Evolutionary conservation across 2,797 vertebrate species (phyloP).

Genomic region (Sebastes wilsoni): DNA sequence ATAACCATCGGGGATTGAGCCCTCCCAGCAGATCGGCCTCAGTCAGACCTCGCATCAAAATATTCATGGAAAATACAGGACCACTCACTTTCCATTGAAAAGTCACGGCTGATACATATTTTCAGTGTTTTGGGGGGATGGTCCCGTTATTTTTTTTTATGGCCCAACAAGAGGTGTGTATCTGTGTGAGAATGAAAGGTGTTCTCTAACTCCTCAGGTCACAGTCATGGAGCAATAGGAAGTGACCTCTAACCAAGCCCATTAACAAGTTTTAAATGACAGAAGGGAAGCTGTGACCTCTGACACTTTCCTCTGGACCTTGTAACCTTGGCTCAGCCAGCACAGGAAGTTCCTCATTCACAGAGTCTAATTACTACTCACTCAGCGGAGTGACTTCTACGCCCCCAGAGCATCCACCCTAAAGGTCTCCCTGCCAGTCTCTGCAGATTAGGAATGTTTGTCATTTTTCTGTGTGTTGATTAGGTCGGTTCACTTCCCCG

Average conservation of each 20-base stretch:
- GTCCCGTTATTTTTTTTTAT: background rate
- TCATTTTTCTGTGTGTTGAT: conserved; percentile 5
- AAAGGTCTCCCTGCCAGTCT: conserved; percentile 28
- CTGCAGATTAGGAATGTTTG: conserved; percentile 21
- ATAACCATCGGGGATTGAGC: conserved; percentile 25
- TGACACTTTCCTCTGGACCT: conserved; percentile 62
- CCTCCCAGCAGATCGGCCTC: conserved; percentile 11
- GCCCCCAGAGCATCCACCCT: conserved; percentile 22
- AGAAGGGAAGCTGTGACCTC: conserved; percentile 59
- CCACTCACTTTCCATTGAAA: background rate
- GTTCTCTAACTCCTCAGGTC: conserved; percentile 11
- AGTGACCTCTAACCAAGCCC: conserved; percentile 47
- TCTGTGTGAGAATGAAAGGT: background rate
- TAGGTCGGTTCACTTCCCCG: background rate
- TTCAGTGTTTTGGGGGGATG: background rate
- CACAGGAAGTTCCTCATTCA: conserved; percentile 75
- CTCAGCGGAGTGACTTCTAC: conserved; percentile 45
- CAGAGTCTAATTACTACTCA: conserved; percentile 46
- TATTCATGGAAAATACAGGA: conserved; percentile 18
- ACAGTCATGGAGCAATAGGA: conserved; percentile 50
- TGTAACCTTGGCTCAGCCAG: conserved; percentile 54
- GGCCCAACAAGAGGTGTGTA: background rate
- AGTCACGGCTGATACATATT: background rate
- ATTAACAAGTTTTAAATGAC: conserved; percentile 57
- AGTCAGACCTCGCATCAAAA: background rate